Evolutionary conservation across 35 echinoderm and acorn worm species (phyloP).

Genomic region (Antedon bifida): DNA sequence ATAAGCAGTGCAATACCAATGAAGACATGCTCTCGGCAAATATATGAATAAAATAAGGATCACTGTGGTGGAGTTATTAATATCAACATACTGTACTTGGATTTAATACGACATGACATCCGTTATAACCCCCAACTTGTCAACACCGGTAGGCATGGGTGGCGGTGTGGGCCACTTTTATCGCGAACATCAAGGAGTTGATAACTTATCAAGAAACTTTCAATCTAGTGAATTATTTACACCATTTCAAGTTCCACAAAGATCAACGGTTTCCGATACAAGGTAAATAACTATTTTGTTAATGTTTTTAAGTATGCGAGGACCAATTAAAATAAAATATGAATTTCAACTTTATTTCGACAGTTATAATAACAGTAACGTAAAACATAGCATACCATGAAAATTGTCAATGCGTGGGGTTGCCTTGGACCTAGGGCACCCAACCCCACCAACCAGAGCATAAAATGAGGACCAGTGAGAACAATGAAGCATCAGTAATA

Average conservation of each 20-base stretch:
- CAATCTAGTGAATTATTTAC: slow-evolving; percentile 96
- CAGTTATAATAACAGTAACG: too few species aligned
- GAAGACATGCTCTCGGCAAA: background rate
- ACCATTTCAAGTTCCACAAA: slow-evolving; percentile 76
- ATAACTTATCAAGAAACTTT: slow-evolving; percentile 78
- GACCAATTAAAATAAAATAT: too few species aligned
- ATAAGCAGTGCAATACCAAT: background rate
- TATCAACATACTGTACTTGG: background rate
- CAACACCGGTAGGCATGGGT: slow-evolving; percentile 26
- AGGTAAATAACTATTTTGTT: slow-evolving; percentile 85
- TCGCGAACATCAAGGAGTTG: slow-evolving; percentile 61
- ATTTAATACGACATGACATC: slow-evolving; percentile 27
- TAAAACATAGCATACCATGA: too few species aligned
- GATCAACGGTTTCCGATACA: slow-evolving; percentile 66
- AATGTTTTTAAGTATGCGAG: too few species aligned
- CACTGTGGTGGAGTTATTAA: background rate
- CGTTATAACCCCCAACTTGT: slow-evolving; percentile 11
- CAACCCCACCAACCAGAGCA: too few species aligned
- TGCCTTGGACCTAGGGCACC: too few species aligned
- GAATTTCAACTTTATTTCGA: too few species aligned
- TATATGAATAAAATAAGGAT: background rate
- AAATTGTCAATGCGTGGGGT: too few species aligned
- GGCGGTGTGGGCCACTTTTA: slow-evolving; percentile 60
- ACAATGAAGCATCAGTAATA: too few species aligned
- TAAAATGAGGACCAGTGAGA: too few species aligned